A percentile compares a stretch with the other conserved stretches of the same genome.
These are phyloP conservation scores for Drosophila ercepeae DNA, from an alignment of 1,140 invertebrate species.

Conservation along the genomic window DNA sequence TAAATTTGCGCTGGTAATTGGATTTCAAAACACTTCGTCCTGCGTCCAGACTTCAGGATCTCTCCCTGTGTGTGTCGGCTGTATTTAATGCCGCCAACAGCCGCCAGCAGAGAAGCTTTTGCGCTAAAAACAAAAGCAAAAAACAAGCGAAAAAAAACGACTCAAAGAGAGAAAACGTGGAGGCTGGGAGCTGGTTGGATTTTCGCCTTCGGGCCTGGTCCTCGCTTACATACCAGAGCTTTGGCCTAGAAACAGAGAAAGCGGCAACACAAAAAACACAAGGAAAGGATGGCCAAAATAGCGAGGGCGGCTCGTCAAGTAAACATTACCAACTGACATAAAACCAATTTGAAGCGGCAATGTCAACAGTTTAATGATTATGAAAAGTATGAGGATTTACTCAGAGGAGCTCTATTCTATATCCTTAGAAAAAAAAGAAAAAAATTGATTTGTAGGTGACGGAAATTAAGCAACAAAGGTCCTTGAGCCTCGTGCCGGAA, in stretches of 20 bases:
- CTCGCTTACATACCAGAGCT: conserved; percentile 47
- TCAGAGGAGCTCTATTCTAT: not conserved
- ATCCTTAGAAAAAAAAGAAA: conserved; percentile 12
- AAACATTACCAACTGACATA: conserved; percentile 72
- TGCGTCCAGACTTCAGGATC: conserved; percentile 35
- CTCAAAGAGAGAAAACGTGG: conserved; percentile 41
- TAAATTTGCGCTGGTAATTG: conserved; percentile 82
- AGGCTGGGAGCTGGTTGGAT: conserved; percentile 51
- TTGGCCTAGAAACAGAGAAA: conserved; percentile 74
- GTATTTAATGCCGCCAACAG: conserved; percentile 78
- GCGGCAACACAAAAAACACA: not conserved
- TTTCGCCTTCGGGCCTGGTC: conserved; percentile 45
- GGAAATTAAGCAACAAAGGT: conserved; percentile 72
- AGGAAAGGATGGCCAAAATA: not conserved
- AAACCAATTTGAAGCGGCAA: conserved; percentile 68
- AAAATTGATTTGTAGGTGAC: conserved; percentile 49
- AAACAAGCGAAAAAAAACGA: not conserved
- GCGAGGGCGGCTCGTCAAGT: conserved; percentile 54
- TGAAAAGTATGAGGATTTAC: conserved; percentile 20
- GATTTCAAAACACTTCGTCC: conserved; percentile 80
- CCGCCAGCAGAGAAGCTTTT: conserved; percentile 70
- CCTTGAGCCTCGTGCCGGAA: conserved; percentile 23
- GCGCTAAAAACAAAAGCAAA: conserved; percentile 9
- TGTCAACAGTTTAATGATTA: conserved; percentile 72
- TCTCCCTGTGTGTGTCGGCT: conserved; percentile 44